phyloP scores from a whole-genome alignment of 1,140 invertebrate species.

The Lordiphosa collinella region DNA sequence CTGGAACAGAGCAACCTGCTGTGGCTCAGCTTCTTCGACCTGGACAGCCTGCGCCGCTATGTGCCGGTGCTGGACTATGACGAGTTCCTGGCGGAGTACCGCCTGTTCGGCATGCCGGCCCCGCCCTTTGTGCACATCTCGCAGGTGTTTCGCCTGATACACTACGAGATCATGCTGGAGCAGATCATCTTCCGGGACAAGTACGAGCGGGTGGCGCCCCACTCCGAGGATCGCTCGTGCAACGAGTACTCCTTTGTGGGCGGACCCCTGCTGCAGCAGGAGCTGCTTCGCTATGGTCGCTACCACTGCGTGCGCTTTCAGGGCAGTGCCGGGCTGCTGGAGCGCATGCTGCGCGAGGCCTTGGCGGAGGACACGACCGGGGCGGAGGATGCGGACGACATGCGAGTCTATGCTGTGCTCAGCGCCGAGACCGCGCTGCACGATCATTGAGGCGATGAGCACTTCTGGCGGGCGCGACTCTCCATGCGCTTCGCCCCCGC shows the following conservation, averaged over 20 bases:
- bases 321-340: constrained; percentile 86
- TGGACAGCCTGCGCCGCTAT: constrained; percentile 88
- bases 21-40: constrained; percentile 94
- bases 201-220: constrained; percentile 84
- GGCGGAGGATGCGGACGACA: constrained; percentile 26
- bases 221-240: constrained; percentile 45
- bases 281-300: constrained; percentile 79
- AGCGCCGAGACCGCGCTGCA: constrained; percentile 94
- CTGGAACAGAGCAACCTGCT: constrained; percentile 70
- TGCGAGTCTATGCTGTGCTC: constrained; percentile 86
- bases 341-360: constrained; percentile 78
- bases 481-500: constrained; percentile 93
- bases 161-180: constrained; percentile 92
- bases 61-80: constrained; percentile 93
- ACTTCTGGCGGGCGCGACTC: constrained; percentile 92
- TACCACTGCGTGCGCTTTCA: constrained; percentile 91
- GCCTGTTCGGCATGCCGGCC: constrained; percentile 68
- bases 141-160: constrained; percentile 89
- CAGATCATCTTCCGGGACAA: constrained; percentile 91
- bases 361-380: constrained; percentile 51
- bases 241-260: constrained; percentile 44
- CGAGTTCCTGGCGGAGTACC: constrained; percentile 84
- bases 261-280: constrained; percentile 55
- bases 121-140: constrained; percentile 81
- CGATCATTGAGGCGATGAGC: constrained; percentile 88